Base-by-base conservation (phyloP, 2,113 vertebrate genomes). In the Falco punctatus region DNA sequence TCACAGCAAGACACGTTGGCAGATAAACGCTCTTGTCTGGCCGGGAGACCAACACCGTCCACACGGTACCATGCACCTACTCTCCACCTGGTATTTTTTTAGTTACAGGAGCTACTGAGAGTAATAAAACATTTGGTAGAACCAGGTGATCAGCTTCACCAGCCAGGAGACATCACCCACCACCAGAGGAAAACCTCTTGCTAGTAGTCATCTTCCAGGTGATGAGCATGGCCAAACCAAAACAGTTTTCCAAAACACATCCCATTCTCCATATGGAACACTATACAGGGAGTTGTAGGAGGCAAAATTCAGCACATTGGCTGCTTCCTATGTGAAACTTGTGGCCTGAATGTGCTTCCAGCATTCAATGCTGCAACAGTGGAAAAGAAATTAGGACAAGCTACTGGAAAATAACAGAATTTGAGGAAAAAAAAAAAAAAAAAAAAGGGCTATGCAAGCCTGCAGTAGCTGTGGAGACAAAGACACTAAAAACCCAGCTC, bases 41-140 rank as follows among this genome's bases (percentile, higher is more conserved):
- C 38, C 33, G 32, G 15, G 32, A 30, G 59, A 62, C 42, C 9
- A 58, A 8, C 32, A 10, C 16, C 27, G 5, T 8, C 6, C n/a
- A 5, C 5, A 0, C 1, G 18, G 28, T 4, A n/a, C 46, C 21
- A 48, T 2, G 0, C 6, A 22, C 10, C 59, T 9, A 19, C 57
- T 22, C 48, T 24, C 33, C 19, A 32, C 42, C 21, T 75, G 4
- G n/a, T 21, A 32, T 58, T 30, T 28, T 66, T 44, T 21, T 62
- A n/a, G 42, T 66, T 62, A n/a, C 20, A 70, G 42, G 35, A 78
- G 20, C 23, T 57, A 27, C 32, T 52, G 19, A 32, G 33, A 48
- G 40, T 46, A 73, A 64, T 15, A 2, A 59, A 54, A 7, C 35
- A 11, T 9, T 10, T 33, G 46, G 51, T 16, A 46, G 30, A 84